These are phyloP conservation scores for Philopotamus ludificatus DNA, from an alignment of 1,140 invertebrate species.

Conservation along the genomic window DNA sequence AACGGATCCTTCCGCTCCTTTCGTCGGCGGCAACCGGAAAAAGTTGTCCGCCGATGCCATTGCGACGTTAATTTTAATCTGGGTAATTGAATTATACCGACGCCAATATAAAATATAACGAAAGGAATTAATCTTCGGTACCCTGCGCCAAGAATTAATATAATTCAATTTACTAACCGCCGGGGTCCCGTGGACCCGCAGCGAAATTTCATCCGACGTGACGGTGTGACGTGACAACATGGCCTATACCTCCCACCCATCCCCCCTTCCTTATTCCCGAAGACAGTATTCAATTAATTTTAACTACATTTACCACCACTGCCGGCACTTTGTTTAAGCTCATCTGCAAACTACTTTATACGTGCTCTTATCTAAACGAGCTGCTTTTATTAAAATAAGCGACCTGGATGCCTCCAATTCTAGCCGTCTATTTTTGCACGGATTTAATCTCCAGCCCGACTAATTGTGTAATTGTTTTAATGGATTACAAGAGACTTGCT, in stretches of 20 bases:
- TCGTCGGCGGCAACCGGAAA: background rate
- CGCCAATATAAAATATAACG: slow-evolving; percentile 1
- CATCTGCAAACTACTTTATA: slow-evolving; percentile 9
- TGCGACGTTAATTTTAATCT: slow-evolving; percentile 16
- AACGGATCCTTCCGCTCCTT: slow-evolving; percentile 1
- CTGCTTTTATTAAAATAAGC: slow-evolving; percentile 5
- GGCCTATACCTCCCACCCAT: background rate
- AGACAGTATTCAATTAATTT: slow-evolving; percentile 10
- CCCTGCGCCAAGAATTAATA: background rate
- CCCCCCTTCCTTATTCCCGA: background rate
- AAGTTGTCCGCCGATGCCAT: background rate
- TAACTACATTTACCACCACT: slow-evolving; percentile 11
- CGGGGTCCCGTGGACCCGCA: background rate
- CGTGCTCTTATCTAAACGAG: slow-evolving; percentile 6
- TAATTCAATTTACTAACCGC: background rate
- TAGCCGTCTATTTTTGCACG: background rate
- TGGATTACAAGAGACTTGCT: too few relatives aligned
- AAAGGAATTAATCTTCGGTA: background rate
- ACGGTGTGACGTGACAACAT: slow-evolving; percentile 6
- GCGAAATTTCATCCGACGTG: background rate
- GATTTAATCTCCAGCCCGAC: too few relatives aligned
- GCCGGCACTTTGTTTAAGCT: slow-evolving; percentile 6
- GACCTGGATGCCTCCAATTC: background rate
- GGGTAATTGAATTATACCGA: slow-evolving; percentile 12
- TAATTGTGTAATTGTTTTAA: too few relatives aligned